phyloP scores from a whole-genome alignment of 2,888 invertebrate genomes.

The Plemyria rubiginata region DNA sequence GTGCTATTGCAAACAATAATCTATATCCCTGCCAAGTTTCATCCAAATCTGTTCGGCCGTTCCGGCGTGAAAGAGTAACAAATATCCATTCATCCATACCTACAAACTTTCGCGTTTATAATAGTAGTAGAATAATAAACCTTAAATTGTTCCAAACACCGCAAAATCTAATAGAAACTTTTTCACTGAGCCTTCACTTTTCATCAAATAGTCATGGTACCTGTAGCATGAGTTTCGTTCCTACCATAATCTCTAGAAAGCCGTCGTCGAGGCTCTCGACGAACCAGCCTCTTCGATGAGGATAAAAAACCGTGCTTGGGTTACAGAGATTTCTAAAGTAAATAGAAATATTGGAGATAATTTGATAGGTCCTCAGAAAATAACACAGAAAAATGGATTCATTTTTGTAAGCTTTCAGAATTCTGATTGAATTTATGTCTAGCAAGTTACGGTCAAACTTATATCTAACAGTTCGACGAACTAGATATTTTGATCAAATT shows the following conservation, averaged over 20 bases:
- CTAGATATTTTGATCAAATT: neutral
- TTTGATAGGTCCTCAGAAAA: slow-evolving; percentile 16
- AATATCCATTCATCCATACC: no score
- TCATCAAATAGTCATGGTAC: slow-evolving; percentile 11
- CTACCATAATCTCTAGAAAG: neutral
- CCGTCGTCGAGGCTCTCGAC: no score
- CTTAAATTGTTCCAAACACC: neutral
- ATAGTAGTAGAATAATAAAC: neutral
- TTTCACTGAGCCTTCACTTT: slow-evolving; percentile 1
- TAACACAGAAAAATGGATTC: slow-evolving; percentile 8
- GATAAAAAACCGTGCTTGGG: neutral
- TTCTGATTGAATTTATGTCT: neutral
- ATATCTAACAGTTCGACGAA: slow-evolving; percentile 10
- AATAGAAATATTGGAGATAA: slow-evolving; percentile 11
- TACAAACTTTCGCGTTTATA: no score
- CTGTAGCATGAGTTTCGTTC: neutral
- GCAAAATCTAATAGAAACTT: neutral
- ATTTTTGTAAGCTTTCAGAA: slow-evolving; percentile 11
- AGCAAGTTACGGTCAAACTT: slow-evolving; percentile 5
- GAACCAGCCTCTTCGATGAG: neutral
- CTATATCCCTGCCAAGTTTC: no score
- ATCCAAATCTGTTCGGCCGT: no score
- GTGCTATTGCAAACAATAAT: no score
- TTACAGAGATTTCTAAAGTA: slow-evolving; percentile 3
- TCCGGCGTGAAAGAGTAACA: no score